Conservation (phyloP, 2,888 invertebrate genomes). For the Hypolimnas misippus region DNA sequence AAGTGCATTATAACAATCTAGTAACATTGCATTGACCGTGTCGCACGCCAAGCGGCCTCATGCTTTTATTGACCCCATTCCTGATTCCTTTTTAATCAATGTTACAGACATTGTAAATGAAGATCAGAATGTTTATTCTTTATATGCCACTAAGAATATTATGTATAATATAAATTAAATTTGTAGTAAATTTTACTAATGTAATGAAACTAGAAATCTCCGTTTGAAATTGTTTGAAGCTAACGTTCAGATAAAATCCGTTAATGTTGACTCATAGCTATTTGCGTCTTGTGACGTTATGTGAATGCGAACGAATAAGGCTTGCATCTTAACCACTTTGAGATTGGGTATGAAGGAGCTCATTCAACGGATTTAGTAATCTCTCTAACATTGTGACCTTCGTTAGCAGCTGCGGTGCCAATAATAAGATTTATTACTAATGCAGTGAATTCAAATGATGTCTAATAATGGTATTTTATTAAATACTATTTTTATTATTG, state of each 20-base stretch:
- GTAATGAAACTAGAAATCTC: constrained; percentile 2
- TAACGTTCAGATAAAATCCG: constrained; percentile 50
- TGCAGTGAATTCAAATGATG: background rate
- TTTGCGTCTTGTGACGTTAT: constrained; percentile 71
- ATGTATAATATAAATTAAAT: background rate
- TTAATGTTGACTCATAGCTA: constrained; percentile 78
- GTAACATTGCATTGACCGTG: constrained; percentile 61
- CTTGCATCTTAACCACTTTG: constrained; percentile 49
- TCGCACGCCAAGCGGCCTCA: constrained; percentile 50
- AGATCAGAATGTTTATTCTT: constrained; percentile 29
- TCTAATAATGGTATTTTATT: background rate
- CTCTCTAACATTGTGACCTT: constrained; percentile 50
- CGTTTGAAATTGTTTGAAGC: constrained; percentile 18
- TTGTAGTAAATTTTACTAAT: background rate
- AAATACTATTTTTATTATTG: background rate
- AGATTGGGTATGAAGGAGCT: constrained; percentile 65
- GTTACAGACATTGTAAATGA: constrained; percentile 51
- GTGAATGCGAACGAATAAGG: constrained; percentile 50
- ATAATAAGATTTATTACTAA: constrained; percentile 11
- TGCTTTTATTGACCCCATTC: constrained; percentile 68
- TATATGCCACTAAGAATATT: background rate
- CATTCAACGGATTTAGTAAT: constrained; percentile 55
- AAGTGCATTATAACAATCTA: constrained; percentile 4
- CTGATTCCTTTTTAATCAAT: constrained; percentile 65
- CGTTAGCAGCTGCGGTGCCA: constrained; percentile 44